phyloP scores from a whole-genome alignment of 2,888 invertebrate species.

The Sesia bembeciformis region DNA sequence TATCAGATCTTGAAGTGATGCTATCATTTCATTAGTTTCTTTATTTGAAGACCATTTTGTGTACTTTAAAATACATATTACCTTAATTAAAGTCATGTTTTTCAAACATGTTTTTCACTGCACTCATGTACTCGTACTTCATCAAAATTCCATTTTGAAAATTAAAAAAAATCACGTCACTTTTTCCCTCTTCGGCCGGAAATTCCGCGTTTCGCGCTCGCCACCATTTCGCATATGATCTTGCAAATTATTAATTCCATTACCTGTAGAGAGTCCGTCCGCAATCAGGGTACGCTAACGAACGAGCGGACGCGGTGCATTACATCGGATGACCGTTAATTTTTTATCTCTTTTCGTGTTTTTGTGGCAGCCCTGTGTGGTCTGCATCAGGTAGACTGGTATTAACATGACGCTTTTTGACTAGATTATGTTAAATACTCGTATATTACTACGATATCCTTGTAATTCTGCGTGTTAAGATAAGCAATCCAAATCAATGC shows the following conservation, averaged over 20 bases:
- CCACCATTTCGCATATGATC: constrained; percentile 20
- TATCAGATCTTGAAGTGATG: too few relatives aligned
- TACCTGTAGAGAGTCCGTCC: constrained; percentile 9
- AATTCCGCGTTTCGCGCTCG: background rate
- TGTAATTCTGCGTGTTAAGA: too few relatives aligned
- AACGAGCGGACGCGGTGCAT: constrained; percentile 11
- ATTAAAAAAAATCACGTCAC: too few relatives aligned
- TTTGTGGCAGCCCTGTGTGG: background rate
- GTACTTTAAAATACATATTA: too few relatives aligned
- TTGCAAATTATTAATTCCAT: constrained; percentile 28
- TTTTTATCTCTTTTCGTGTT: background rate
- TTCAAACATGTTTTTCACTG: too few relatives aligned
- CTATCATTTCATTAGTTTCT: too few relatives aligned
- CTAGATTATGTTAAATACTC: background rate
- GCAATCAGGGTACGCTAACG: constrained; percentile 14
- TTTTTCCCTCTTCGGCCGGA: background rate
- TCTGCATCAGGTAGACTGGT: background rate
- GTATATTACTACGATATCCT: too few relatives aligned
- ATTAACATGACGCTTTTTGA: background rate
- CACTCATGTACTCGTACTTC: too few relatives aligned
- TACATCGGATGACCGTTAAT: background rate
- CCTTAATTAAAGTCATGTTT: too few relatives aligned
- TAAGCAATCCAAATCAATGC: too few relatives aligned
- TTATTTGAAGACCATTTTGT: too few relatives aligned
- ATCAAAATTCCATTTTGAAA: too few relatives aligned